Percentiles rank a stretch among this genome's conserved stretches.
Evolutionary conservation across 1,140 invertebrate genomes (phyloP).

Genomic region (Himalopsyche phryganea): DNA sequence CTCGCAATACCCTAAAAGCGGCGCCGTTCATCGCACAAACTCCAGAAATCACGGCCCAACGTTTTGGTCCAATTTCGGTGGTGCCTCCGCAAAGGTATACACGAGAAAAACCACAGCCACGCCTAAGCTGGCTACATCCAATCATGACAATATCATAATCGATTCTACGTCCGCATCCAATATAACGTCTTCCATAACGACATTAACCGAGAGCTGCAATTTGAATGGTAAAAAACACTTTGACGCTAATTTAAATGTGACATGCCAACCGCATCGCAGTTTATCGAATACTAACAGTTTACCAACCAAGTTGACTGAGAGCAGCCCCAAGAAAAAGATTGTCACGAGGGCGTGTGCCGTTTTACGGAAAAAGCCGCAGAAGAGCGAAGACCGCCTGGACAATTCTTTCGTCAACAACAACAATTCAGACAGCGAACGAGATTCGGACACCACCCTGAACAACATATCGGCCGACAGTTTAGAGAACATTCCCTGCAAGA

Average conservation of each 20-base stretch:
- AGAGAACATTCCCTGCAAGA: slow-evolving; percentile 45
- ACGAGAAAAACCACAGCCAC: slow-evolving; percentile 10
- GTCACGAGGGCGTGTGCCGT: slow-evolving; percentile 45
- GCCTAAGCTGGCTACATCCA: slow-evolving; percentile 1
- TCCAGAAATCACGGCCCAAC: slow-evolving; percentile 24
- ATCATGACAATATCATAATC: slow-evolving; percentile 8
- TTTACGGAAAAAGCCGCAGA: slow-evolving; percentile 46
- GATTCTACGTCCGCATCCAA: slow-evolving; percentile 11
- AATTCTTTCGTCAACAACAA: slow-evolving; percentile 34
- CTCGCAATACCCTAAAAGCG: slow-evolving; percentile 7
- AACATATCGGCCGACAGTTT: slow-evolving; percentile 50
- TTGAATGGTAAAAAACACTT: slow-evolving; percentile 41
- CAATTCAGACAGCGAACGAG: slow-evolving; percentile 39
- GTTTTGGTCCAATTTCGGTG: slow-evolving; percentile 13
- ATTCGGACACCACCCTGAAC: slow-evolving; percentile 49
- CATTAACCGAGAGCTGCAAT: slow-evolving; percentile 47
- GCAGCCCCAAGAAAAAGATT: slow-evolving; percentile 43
- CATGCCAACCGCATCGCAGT: slow-evolving; percentile 1
- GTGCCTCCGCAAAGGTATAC: slow-evolving; percentile 16
- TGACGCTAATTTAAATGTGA: slow-evolving; percentile 37
- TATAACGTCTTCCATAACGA: slow-evolving; percentile 46
- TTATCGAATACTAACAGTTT: slow-evolving; percentile 13
- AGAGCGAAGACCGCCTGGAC: slow-evolving; percentile 39
- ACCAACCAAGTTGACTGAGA: slow-evolving; percentile 27
- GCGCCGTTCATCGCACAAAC: slow-evolving; percentile 18